phyloP scores from a whole-genome alignment of 2,797 vertebrate species.

The Gila robusta region DNA sequence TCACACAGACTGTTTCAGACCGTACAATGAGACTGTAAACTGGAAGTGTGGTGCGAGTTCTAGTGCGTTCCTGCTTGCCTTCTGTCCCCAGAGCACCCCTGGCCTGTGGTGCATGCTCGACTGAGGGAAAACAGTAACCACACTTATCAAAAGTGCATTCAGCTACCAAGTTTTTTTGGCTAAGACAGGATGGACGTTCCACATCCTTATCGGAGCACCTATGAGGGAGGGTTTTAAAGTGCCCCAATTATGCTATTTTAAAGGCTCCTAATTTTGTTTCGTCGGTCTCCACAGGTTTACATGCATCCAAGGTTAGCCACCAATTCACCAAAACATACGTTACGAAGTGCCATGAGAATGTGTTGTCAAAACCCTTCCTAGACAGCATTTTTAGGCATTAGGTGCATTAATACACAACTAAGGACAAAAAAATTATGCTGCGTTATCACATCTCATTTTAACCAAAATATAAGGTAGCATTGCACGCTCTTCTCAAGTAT shows the following conservation, averaged over 20 bases:
- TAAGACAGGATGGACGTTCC: not conserved
- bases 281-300: not conserved
- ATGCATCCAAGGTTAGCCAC: too few species aligned
- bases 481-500: not conserved
- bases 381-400: not conserved
- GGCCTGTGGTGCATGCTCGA: not conserved
- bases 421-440: not conserved
- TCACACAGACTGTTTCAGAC: constrained; percentile 38
- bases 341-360: not conserved
- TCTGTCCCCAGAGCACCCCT: not conserved
- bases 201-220: not conserved
- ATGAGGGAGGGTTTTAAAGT: not conserved
- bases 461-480: not conserved
- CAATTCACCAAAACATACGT: not conserved
- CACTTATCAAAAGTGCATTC: constrained; percentile 19
- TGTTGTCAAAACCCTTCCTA: not conserved
- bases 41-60: constrained; percentile 1
- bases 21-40: constrained; percentile 28
- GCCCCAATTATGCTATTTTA: not conserved
- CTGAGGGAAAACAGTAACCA: constrained; percentile 27
- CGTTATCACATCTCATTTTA: not conserved
- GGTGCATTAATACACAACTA: not conserved
- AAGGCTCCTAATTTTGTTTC: not conserved
- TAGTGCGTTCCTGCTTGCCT: not conserved
- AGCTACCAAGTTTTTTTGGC: not conserved